These are phyloP conservation scores for Laupala kohalensis DNA, from an alignment of 1,140 invertebrate genomes.

Conservation along the genomic window DNA sequence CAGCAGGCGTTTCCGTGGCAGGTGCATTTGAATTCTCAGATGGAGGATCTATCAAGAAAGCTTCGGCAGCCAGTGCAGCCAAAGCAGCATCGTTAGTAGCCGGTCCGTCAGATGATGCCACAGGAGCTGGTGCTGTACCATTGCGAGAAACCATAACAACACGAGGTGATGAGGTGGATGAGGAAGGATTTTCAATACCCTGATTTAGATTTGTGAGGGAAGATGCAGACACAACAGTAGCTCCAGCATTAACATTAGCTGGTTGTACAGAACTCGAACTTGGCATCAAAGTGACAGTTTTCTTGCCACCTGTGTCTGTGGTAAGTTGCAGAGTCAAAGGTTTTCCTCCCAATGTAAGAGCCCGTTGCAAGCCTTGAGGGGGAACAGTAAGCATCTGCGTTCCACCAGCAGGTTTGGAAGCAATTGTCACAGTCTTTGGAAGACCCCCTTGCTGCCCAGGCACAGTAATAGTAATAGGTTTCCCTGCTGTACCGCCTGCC, in stretches of 20 bases:
- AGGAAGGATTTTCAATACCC: no score
- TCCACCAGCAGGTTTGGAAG: conserved; percentile 26
- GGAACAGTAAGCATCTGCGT: conserved; percentile 35
- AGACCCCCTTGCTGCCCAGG: conserved; percentile 35
- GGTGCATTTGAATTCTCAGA: not conserved
- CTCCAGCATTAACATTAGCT: no score
- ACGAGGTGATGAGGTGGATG: not conserved
- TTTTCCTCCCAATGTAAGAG: conserved; percentile 50
- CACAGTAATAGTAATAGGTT: conserved; percentile 56
- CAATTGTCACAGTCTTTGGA: conserved; percentile 44
- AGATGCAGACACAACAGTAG: no score
- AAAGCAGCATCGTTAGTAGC: conserved; percentile 49
- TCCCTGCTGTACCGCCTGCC: conserved; percentile 35
- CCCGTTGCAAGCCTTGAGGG: conserved; percentile 18
- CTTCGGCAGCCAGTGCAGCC: conserved; percentile 48
- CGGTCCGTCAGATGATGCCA: conserved; percentile 39
- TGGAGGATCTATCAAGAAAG: conserved; percentile 42
- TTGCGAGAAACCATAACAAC: not conserved
- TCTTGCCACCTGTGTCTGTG: conserved; percentile 34
- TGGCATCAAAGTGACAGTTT: conserved; percentile 34
- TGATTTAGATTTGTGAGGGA: no score
- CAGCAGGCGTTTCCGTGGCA: conserved; percentile 1
- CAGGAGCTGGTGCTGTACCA: not conserved
- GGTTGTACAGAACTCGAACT: no score
- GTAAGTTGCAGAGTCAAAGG: conserved; percentile 51